These are phyloP conservation scores for Semaprochilodus insignis DNA, from an alignment of 2,797 vertebrate species.

Conservation along the genomic window DNA sequence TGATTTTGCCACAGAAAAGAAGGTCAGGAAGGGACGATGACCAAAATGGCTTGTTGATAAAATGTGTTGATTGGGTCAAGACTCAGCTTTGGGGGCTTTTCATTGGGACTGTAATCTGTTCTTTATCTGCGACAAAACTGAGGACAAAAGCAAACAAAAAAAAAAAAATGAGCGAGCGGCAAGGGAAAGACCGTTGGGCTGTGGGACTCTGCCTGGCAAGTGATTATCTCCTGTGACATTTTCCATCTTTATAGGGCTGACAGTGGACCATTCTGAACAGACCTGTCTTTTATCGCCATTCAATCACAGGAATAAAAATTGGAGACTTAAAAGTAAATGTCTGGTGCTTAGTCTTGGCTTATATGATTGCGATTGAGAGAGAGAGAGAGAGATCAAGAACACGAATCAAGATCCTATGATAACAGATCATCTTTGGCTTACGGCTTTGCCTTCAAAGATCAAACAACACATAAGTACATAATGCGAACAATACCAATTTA, in stretches of 20 bases:
- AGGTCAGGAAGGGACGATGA: conserved; percentile 48
- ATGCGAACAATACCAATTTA: not conserved
- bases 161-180: conserved; percentile 46
- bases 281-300: conserved; percentile 29
- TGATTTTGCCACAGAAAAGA: conserved; percentile 44
- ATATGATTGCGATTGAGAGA: not conserved
- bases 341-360: conserved; percentile 18
- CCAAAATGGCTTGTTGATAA: conserved; percentile 64
- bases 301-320: conserved; percentile 41
- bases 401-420: not conserved
- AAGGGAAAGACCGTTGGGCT: conserved; percentile 55
- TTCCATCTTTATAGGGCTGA: conserved; percentile 46
- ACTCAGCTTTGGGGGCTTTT: not conserved
- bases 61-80: conserved; percentile 61
- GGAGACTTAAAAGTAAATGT: conserved; percentile 36
- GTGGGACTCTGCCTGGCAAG: conserved; percentile 48
- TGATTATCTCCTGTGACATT: conserved; percentile 53
- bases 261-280: conserved; percentile 9
- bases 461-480: not conserved
- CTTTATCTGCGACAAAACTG: conserved; percentile 51
- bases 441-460: not conserved
- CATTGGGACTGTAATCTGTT: conserved; percentile 29
- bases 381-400: conserved; percentile 10
- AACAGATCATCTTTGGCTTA: not conserved
- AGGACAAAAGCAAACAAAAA: conserved; percentile 49